Evolutionary conservation across 2,888 invertebrate species (phyloP).

Genomic region (Taphrorychus bicolor): DNA sequence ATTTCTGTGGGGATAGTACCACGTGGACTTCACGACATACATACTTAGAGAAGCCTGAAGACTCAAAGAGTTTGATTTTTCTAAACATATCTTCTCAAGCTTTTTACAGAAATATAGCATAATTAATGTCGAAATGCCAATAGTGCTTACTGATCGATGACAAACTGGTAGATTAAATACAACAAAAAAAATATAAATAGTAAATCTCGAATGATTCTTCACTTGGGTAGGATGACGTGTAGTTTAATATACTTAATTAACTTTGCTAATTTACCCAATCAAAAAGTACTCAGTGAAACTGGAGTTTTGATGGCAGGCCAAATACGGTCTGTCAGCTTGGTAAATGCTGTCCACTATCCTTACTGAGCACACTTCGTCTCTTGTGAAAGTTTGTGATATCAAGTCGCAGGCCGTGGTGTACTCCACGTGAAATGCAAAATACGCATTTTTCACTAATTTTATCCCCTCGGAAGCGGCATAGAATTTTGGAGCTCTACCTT

Average conservation of each 20-base stretch:
- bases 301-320: constrained; percentile 23
- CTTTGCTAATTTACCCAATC: constrained; percentile 28
- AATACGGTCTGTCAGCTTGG: constrained; percentile 20
- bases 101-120: too few relatives aligned
- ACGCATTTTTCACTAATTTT: constrained; percentile 25
- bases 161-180: too few relatives aligned
- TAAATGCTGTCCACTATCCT: constrained; percentile 25
- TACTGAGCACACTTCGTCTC: constrained; percentile 27
- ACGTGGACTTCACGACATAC: too few relatives aligned
- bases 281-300: constrained; percentile 25
- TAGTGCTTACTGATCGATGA: too few relatives aligned
- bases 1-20: too few relatives aligned
- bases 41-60: too few relatives aligned
- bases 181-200: too few relatives aligned
- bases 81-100: too few relatives aligned
- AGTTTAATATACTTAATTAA: neutral
- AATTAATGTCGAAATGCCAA: too few relatives aligned
- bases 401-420: constrained; percentile 20
- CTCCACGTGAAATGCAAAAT: constrained; percentile 35
- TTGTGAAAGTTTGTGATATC: constrained; percentile 19
- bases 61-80: too few relatives aligned
- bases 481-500: constrained; percentile 14
- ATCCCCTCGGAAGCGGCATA: constrained; percentile 29
- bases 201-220: too few relatives aligned
- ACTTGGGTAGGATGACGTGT: too few relatives aligned